These are phyloP conservation scores for Ecliptopera silaceata DNA, from an alignment of 2,888 invertebrate genomes.

Conservation along the genomic window DNA sequence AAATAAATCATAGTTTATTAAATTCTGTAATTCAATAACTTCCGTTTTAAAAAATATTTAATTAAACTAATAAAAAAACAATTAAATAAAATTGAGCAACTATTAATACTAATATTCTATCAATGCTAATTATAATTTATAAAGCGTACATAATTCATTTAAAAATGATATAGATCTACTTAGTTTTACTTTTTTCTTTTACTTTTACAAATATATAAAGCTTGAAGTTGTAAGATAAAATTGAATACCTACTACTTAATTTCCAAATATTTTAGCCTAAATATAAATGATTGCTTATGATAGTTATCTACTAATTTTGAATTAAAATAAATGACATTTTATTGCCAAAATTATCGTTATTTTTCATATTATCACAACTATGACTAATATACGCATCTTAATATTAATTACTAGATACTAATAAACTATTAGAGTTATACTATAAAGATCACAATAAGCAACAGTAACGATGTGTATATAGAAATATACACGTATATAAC, in stretches of 20 bases:
- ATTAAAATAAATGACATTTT: neutral
- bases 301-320: neutral
- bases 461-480: neutral
- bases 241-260: neutral
- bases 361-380: conserved; percentile 24
- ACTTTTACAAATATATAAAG: too few species aligned
- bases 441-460: neutral
- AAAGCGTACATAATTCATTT: neutral
- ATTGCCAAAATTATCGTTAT: conserved; percentile 12
- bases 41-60: too few species aligned
- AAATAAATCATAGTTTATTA: too few species aligned
- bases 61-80: too few species aligned
- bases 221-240: neutral
- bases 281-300: neutral
- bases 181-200: too few species aligned
- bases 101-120: conserved; percentile 18
- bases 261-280: neutral
- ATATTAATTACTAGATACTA: too few species aligned
- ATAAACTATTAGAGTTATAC: neutral
- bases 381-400: conserved; percentile 7
- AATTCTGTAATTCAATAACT: too few species aligned
- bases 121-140: neutral
- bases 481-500: neutral
- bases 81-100: conserved; percentile 22
- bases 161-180: neutral